phyloP scores from a whole-genome alignment of 2,888 invertebrate species.

The Parelbella ahira region DNA sequence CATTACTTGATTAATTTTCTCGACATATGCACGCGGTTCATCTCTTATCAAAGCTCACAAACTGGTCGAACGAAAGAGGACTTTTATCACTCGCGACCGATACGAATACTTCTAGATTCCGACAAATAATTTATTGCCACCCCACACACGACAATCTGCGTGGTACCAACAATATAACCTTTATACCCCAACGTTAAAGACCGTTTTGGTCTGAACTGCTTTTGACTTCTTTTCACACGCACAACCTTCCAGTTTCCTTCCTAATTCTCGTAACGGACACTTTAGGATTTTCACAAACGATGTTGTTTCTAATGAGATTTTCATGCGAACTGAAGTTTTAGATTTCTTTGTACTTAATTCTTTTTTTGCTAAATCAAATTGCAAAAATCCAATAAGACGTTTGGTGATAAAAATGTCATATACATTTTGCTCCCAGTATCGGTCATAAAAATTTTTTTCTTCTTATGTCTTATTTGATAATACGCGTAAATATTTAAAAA shows the following conservation, averaged over 20 bases:
- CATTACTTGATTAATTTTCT: no score
- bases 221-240: conserved; percentile 15
- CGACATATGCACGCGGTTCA: conserved; percentile 33
- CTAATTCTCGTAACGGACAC: conserved; percentile 22
- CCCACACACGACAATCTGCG: conserved; percentile 35
- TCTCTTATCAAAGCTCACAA: conserved; percentile 53
- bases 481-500: no score
- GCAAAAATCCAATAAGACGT: no score
- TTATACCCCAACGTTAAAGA: conserved; percentile 24
- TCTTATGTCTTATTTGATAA: no score
- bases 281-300: conserved; percentile 5
- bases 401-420: no score
- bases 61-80: conserved; percentile 62
- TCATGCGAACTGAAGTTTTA: no score
- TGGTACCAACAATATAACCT: conserved; percentile 12
- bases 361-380: no score
- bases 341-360: no score
- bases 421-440: no score
- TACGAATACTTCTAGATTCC: conserved; percentile 65
- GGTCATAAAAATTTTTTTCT: no score
- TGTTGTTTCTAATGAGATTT: neutral
- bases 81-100: conserved; percentile 72
- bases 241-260: conserved; percentile 18
- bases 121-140: conserved; percentile 68
- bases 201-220: no score